phyloP scores from a whole-genome alignment of 2,888 invertebrate genomes.

The Lycia hirtaria region DNA sequence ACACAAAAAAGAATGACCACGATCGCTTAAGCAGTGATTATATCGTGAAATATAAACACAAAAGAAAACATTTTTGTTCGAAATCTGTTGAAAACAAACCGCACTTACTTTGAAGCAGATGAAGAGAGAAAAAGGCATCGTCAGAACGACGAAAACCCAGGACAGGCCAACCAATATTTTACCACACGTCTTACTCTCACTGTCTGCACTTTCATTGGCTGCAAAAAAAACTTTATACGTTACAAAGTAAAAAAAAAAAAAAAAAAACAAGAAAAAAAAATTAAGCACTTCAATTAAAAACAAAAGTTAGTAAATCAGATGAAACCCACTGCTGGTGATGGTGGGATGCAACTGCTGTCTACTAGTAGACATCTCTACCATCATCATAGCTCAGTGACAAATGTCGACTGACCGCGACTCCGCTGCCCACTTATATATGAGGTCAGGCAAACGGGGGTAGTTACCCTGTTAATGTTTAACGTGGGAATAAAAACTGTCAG shows the following conservation, averaged over 20 bases:
- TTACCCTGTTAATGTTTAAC: slow-evolving; percentile 61
- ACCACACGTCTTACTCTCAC: slow-evolving; percentile 91
- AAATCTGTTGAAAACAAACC: background rate
- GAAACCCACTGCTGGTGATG: slow-evolving; percentile 55
- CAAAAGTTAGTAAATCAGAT: too few species aligned
- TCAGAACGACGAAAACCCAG: slow-evolving; percentile 92
- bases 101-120: slow-evolving; percentile 95
- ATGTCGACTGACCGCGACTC: slow-evolving; percentile 39
- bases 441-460: slow-evolving; percentile 4
- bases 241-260: slow-evolving; percentile 1
- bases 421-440: slow-evolving; percentile 23
- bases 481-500: slow-evolving; percentile 54
- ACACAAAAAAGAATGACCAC: too few species aligned
- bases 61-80: too few species aligned
- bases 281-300: background rate
- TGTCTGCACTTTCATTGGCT: slow-evolving; percentile 83
- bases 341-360: slow-evolving; percentile 72
- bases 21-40: too few species aligned
- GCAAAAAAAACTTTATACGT: slow-evolving; percentile 75
- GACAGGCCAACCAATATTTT: slow-evolving; percentile 92
- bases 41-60: too few species aligned
- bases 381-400: slow-evolving; percentile 33
- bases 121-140: slow-evolving; percentile 96
- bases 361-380: slow-evolving; percentile 75
- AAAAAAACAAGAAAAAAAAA: background rate